Evolutionary conservation across 23 tunicate genomes (phyloP), one percentile per base, ranked within the genome.

Genomic region (Botrylloides violaceus): DNA sequence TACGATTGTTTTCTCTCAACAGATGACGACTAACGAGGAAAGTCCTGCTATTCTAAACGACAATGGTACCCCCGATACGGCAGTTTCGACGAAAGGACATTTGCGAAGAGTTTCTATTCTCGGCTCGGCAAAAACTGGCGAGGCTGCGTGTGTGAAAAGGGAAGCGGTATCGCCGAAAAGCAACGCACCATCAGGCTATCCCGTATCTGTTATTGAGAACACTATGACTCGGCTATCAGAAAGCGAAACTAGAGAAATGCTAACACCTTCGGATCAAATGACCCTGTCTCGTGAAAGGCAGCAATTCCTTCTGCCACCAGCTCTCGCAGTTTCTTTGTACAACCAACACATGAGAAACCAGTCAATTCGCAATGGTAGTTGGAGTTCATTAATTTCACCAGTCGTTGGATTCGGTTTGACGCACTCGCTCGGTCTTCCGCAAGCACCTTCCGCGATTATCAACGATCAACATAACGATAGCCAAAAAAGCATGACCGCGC

Each of bases 401-500:
- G 53, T 15, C 53, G 15, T 43, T 7, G 53, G 53, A 43, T 43
- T 7, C 53, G 53, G 53, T 15, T 43, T 43, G 53, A 43, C 53
- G 53, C 53, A 43, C 15, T 9, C 53, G 15, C 53, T 43, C 53
- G 53, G 53, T 9, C 53, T 43, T 43, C 53, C 53, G 53, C 53
- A 43, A 43, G 53, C 53, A 15, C 9, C 12, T 15, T 15, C 9
- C 15, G 53, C 53, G 9, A 43, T 43, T 9, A 43, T 43, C 53
- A 43, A 43, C 53, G 53, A 43, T 43, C 53, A 43, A 15, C 53
- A 15, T 15, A 43, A 15, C 53, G 53, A 43, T 43, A 43, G 15
- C 12, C 53, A 12, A 34, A 63, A 63, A 29, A 28, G 35, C 35
- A 33, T 63, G 70, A 63, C 70, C 18, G 19, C 70, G 34, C 35